phyloP scores from a whole-genome alignment of 2,888 invertebrate genomes.

The Chorisops tibialis region DNA sequence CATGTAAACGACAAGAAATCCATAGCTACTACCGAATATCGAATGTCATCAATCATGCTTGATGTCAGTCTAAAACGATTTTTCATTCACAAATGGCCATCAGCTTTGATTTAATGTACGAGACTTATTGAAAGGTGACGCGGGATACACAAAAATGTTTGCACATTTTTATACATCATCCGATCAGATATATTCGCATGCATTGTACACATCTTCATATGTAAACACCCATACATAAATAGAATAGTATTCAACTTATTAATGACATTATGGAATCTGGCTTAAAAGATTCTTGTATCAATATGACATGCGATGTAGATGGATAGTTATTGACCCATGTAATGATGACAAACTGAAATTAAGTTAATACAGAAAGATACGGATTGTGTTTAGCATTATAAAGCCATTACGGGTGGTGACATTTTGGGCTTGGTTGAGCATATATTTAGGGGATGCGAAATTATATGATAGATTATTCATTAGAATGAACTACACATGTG shows the following conservation, averaged over 20 bases:
- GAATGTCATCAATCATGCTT: conserved; percentile 31
- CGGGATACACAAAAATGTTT: conserved; percentile 15
- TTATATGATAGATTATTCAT: no score
- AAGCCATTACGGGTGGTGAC: conserved; percentile 19
- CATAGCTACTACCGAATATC: conserved; percentile 6
- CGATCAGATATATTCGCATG: no score
- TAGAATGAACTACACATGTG: no score
- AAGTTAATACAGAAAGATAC: conserved; percentile 23
- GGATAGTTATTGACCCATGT: conserved; percentile 18
- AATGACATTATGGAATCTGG: background rate
- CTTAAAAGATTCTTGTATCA: conserved; percentile 4
- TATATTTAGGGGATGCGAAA: no score
- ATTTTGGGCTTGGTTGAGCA: no score
- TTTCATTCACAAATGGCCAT: conserved; percentile 33
- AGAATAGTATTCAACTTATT: no score
- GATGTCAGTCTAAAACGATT: conserved; percentile 31
- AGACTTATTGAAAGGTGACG: conserved; percentile 32
- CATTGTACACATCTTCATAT: no score
- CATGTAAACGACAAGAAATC: conserved; percentile 25
- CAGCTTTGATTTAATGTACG: conserved; percentile 29
- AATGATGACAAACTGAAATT: conserved; percentile 25
- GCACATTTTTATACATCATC: no score
- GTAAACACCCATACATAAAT: no score
- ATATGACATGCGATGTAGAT: background rate
- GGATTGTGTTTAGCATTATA: conserved; percentile 6